Percentiles rank a stretch among this genome's conserved stretches.
Evolutionary conservation across 2,888 invertebrate genomes (phyloP).

Genomic region (Ochropleura plecta): DNA sequence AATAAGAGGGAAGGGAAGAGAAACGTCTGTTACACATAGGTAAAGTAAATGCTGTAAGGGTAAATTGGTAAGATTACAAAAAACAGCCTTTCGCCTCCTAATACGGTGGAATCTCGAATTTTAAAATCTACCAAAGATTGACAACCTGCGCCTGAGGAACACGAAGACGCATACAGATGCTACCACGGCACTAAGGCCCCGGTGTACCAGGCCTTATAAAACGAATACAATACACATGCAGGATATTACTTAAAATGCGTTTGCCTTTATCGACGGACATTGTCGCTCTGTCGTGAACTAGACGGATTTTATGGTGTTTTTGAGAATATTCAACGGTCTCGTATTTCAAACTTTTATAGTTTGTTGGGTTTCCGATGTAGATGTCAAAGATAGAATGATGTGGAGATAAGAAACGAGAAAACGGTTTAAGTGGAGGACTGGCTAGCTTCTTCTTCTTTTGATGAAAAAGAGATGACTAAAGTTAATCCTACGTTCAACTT

Average conservation of each 20-base stretch:
- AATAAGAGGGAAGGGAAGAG: not conserved
- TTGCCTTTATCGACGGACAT: constrained; percentile 53
- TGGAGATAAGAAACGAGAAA: too few relatives aligned
- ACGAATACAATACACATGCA: constrained; percentile 73
- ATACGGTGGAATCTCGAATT: not conserved
- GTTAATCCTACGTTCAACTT: not conserved
- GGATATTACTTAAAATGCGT: constrained; percentile 70
- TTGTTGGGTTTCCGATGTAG: constrained; percentile 6
- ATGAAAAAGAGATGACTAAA: not conserved
- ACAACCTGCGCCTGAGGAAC: constrained; percentile 63
- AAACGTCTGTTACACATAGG: not conserved
- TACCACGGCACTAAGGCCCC: constrained; percentile 70
- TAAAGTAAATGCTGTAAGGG: not conserved
- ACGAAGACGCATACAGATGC: constrained; percentile 76
- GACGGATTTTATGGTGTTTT: constrained; percentile 25
- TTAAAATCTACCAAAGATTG: constrained; percentile 64
- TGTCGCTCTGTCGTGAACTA: constrained; percentile 57
- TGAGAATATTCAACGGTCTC: constrained; percentile 1
- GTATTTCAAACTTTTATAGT: constrained; percentile 18
- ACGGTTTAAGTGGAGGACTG: not conserved
- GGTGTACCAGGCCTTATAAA: constrained; percentile 66
- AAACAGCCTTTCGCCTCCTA: not conserved
- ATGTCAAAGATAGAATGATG: not conserved
- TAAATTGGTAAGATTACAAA: not conserved
- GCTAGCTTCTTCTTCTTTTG: not conserved